Percentiles rank a stretch among this genome's conserved stretches.
Evolutionary conservation across 2,113 vertebrate genomes (phyloP).

Genomic region (Illadopsis cleaveri): DNA sequence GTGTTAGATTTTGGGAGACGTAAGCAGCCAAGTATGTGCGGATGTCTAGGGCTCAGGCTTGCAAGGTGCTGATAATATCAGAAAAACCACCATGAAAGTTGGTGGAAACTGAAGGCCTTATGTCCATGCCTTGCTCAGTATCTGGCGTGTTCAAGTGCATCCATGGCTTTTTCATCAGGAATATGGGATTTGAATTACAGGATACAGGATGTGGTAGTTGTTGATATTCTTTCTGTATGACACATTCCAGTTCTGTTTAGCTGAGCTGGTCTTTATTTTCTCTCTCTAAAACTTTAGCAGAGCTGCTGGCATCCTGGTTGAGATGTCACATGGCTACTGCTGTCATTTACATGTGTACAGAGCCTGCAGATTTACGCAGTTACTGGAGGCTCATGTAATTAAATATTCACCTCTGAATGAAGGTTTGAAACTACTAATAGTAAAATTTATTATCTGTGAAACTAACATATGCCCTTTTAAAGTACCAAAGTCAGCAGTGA

Average conservation of each 20-base stretch:
- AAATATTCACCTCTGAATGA: not conserved
- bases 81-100: not conserved
- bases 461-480: not conserved
- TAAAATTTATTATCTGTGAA: not conserved
- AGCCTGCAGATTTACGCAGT: not conserved
- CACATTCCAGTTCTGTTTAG: not conserved
- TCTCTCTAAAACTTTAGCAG: not conserved
- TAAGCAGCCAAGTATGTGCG: not conserved
- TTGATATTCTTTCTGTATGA: not conserved
- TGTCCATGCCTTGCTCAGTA: not conserved
- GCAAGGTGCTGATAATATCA: not conserved
- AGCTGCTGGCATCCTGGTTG: not conserved
- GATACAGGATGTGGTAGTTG: not conserved
- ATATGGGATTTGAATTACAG: not conserved
- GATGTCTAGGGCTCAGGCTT: not conserved
- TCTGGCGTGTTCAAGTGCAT: not conserved
- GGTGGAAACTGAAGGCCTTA: not conserved
- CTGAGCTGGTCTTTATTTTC: not conserved
- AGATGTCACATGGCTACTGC: not conserved
- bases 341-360: not conserved
- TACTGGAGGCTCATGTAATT: not conserved
- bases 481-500: not conserved
- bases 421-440: not conserved
- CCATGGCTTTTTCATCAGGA: not conserved
- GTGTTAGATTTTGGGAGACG: not conserved